Conservation (phyloP, 2,113 vertebrate species). For the Cyanoderma ruficeps region DNA sequence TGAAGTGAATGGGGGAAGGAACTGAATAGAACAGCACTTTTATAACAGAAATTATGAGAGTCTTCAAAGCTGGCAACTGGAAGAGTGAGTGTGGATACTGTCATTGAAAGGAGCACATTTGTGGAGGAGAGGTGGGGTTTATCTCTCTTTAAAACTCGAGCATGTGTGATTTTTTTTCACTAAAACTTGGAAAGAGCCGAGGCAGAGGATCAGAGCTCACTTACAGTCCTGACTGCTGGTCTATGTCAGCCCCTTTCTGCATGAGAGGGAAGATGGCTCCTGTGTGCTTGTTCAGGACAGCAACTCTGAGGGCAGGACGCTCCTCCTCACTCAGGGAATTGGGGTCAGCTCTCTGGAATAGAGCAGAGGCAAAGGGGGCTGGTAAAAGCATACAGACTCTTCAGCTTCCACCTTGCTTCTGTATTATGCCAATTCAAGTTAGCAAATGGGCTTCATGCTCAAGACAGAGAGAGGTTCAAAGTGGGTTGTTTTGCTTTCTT, state of each 20-base stretch:
- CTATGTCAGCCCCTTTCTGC: constrained; percentile 78
- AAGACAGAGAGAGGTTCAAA: background rate
- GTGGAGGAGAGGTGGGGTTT: background rate
- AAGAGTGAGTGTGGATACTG: background rate
- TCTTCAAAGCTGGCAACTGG: background rate
- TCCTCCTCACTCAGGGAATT: constrained; percentile 67
- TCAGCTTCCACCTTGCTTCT: background rate
- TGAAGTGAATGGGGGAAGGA: background rate
- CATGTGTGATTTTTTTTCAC: background rate
- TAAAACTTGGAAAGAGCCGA: background rate
- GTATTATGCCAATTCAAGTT: background rate
- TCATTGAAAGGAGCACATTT: background rate
- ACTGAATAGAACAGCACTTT: background rate
- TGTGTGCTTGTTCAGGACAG: constrained; percentile 74
- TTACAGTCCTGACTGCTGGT: constrained; percentile 83
- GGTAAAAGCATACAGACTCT: background rate
- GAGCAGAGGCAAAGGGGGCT: background rate
- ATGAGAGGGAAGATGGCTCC: constrained; percentile 77
- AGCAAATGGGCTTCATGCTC: background rate
- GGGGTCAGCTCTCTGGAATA: constrained; percentile 83
- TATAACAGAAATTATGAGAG: background rate
- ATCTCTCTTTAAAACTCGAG: background rate
- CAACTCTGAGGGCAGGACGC: constrained; percentile 67
- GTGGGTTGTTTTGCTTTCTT: background rate
- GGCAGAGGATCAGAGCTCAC: background rate